These are phyloP conservation scores for Caligus rogercresseyi DNA, from an alignment of 1,140 invertebrate genomes.

Conservation along the genomic window DNA sequence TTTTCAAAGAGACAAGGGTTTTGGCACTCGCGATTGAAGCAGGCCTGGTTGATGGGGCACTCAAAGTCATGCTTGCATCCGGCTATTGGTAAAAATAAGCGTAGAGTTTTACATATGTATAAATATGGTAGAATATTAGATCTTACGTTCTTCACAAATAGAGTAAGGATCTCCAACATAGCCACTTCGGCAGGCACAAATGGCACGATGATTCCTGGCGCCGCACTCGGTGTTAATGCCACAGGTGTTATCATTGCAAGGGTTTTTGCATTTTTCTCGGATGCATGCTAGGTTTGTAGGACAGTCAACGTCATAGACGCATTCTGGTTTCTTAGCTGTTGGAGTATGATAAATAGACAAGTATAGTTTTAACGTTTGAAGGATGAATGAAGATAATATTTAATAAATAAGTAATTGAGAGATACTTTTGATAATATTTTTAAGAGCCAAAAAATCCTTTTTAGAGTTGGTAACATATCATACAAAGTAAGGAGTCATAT, in stretches of 20 bases:
- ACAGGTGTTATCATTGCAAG: slow-evolving; percentile 55
- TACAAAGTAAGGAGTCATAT: neutral
- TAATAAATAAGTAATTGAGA: too few relatives aligned
- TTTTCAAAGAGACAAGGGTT: slow-evolving; percentile 43
- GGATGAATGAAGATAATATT: too few relatives aligned
- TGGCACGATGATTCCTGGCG: slow-evolving; percentile 45
- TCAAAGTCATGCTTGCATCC: slow-evolving; percentile 30
- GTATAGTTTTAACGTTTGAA: too few relatives aligned
- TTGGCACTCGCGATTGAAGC: slow-evolving; percentile 38
- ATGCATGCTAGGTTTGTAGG: slow-evolving; percentile 45
- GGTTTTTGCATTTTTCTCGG: slow-evolving; percentile 52
- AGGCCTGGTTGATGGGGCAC: slow-evolving; percentile 44
- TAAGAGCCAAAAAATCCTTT: too few relatives aligned
- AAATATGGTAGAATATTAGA: slow-evolving; percentile 6
- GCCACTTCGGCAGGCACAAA: slow-evolving; percentile 48
- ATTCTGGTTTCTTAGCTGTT: slow-evolving; percentile 21
- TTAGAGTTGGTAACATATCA: neutral
- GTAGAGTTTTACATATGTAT: neutral
- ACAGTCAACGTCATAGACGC: slow-evolving; percentile 29
- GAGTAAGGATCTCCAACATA: slow-evolving; percentile 36
- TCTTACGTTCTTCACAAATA: slow-evolving; percentile 29
- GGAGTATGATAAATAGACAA: neutral
- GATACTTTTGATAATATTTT: too few relatives aligned
- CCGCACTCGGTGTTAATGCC: slow-evolving; percentile 58
- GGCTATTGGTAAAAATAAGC: neutral